phyloP scores from a whole-genome alignment of 2,113 vertebrate genomes.

The Bucco capensis region DNA sequence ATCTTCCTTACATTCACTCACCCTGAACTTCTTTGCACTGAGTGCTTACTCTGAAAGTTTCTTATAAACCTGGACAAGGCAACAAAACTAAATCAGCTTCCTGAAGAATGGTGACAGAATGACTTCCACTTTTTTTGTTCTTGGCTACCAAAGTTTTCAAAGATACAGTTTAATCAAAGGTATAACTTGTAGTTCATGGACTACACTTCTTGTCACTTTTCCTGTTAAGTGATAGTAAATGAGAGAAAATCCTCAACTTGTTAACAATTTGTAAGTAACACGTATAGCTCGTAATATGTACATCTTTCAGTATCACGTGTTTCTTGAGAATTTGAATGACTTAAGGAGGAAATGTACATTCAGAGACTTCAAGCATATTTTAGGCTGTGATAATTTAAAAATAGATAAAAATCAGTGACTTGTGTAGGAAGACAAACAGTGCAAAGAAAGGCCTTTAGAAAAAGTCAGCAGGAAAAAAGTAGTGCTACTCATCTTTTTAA shows the following conservation, averaged over 20 bases:
- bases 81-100: no score
- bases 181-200: not conserved
- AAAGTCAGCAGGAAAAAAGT: not conserved
- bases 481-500: not conserved
- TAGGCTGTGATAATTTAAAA: not conserved
- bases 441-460: not conserved
- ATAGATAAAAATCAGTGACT: not conserved
- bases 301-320: not conserved
- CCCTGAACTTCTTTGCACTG: no score
- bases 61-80: no score
- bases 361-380: not conserved
- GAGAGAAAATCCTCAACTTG: not conserved
- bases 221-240: not conserved
- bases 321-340: not conserved
- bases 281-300: accelerated
- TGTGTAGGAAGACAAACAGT: not conserved
- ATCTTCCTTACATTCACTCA: no score
- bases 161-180: not conserved
- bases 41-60: no score
- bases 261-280: not conserved
- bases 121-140: no score
- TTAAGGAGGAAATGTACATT: not conserved
- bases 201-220: not conserved
- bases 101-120: no score
- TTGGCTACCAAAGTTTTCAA: not conserved